A percentile compares a stretch with the other conserved stretches of the same genome.
Conservation (phyloP, 2,888 invertebrate genomes). For the Ashinkailepas kermadecensis region DNA sequence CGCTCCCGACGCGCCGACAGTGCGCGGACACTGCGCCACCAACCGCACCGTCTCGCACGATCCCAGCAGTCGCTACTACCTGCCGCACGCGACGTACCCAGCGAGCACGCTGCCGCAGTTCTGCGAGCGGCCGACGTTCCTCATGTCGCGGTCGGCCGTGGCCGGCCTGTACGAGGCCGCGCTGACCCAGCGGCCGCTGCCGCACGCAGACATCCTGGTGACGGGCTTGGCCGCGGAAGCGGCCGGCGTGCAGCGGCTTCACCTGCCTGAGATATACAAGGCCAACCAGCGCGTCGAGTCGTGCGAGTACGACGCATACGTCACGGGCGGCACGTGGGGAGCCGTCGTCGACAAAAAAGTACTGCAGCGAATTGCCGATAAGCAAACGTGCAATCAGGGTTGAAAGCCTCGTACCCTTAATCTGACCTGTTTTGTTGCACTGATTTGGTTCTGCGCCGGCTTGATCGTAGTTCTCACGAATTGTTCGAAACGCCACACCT, state of each 20-base stretch:
- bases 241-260: neutral
- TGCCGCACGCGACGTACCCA: neutral
- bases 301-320: neutral
- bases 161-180: neutral
- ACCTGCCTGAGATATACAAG: neutral
- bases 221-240: neutral
- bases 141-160: neutral
- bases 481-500: too few species aligned
- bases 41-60: neutral
- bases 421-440: too few species aligned
- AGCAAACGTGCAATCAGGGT: neutral
- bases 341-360: neutral
- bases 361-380: neutral
- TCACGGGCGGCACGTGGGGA: neutral
- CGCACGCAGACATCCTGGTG: neutral
- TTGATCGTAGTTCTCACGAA: too few species aligned
- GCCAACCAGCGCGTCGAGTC: neutral
- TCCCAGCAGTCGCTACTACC: neutral
- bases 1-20: neutral
- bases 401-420: too few species aligned
- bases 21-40: neutral
- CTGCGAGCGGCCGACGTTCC: neutral
- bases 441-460: too few species aligned
- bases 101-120: neutral
- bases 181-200: neutral